phyloP scores from a whole-genome alignment of 1,140 invertebrate genomes.

The Luehdorfia chinensis region DNA sequence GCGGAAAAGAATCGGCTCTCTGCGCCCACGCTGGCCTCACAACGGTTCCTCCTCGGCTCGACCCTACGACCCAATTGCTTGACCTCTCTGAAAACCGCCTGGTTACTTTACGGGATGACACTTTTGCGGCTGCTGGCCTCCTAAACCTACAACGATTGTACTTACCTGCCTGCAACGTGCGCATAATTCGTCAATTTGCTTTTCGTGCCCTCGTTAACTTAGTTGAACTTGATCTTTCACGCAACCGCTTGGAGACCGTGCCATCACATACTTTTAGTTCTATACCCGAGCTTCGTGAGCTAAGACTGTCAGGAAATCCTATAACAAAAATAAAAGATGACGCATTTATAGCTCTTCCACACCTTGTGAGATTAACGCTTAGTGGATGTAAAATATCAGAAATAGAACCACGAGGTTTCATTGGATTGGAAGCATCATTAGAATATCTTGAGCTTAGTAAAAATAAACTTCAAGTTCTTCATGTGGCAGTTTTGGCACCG shows the following conservation, averaged over 20 bases:
- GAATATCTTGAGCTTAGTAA: conserved; percentile 87
- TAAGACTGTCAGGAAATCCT: conserved; percentile 85
- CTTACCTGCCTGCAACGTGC: conserved; percentile 81
- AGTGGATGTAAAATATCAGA: conserved; percentile 82
- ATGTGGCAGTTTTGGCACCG: conserved; percentile 80
- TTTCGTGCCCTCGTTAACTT: conserved; percentile 85
- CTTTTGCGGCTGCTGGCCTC: conserved; percentile 83
- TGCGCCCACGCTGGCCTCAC: conserved; percentile 85
- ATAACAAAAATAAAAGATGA: conserved; percentile 83
- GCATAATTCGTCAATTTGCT: conserved; percentile 80
- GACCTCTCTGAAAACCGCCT: conserved; percentile 86
- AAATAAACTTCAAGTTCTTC: conserved; percentile 83
- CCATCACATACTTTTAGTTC: conserved; percentile 84
- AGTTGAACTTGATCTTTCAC: conserved; percentile 87
- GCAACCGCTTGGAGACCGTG: conserved; percentile 82
- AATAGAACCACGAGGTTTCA: conserved; percentile 84
- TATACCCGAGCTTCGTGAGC: conserved; percentile 85
- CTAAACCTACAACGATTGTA: conserved; percentile 89
- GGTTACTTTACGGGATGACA: conserved; percentile 81
- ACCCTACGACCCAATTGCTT: conserved; percentile 86
- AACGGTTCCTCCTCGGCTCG: conserved; percentile 82
- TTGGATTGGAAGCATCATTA: conserved; percentile 82
- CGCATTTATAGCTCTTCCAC: conserved; percentile 82
- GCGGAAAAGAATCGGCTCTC: conserved; percentile 88
- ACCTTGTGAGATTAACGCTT: conserved; percentile 85